Conservation (phyloP, 2,797 vertebrate genomes). For the Lophura swinhoii region DNA sequence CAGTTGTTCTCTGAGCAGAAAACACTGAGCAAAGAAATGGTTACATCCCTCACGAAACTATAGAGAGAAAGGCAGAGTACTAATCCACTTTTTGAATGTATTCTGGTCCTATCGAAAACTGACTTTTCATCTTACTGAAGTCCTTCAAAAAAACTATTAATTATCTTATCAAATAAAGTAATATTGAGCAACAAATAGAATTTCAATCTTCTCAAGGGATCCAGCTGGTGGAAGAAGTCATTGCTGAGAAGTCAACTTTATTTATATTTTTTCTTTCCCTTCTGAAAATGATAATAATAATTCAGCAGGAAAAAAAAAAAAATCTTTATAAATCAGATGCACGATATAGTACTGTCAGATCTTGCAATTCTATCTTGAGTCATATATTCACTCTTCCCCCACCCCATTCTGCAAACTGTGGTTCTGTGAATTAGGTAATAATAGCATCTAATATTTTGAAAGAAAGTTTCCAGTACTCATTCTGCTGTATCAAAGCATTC, state of each 20-base stretch:
- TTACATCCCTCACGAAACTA: background rate
- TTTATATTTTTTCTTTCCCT: background rate
- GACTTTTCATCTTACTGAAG: background rate
- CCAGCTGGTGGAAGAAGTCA: background rate
- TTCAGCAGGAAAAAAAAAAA: background rate
- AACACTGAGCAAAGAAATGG: background rate
- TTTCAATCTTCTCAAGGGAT: background rate
- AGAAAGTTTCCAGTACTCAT: background rate
- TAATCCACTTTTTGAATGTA: background rate
- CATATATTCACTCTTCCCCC: background rate
- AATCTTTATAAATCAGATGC: background rate
- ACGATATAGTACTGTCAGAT: background rate
- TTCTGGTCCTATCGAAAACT: background rate
- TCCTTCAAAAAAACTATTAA: background rate
- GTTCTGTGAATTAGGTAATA: background rate
- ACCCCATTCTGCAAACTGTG: background rate
- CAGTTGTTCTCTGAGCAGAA: background rate
- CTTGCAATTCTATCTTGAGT: background rate
- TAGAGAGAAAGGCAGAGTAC: background rate
- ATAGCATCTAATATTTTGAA: background rate
- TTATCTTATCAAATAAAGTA: conserved; percentile 9
- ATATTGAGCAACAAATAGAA: background rate
- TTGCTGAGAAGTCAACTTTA: background rate
- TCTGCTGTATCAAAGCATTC: background rate
- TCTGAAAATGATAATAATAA: background rate